Percentiles rank a stretch among this genome's conserved stretches.
phyloP scores from a whole-genome alignment of 2,113 vertebrate genomes.

The Otocyon megalotis region DNA sequence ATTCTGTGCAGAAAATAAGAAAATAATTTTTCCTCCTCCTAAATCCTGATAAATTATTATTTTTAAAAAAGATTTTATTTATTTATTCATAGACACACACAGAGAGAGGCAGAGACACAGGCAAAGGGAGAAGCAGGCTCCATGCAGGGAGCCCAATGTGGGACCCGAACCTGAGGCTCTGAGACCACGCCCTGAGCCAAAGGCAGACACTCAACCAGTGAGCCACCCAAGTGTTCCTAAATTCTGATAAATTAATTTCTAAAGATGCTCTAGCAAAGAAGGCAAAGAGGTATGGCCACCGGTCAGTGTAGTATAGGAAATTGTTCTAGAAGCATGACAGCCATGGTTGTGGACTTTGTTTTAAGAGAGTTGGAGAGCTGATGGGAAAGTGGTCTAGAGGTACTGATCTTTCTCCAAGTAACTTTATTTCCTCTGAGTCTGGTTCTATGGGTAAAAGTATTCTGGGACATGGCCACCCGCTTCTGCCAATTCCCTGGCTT shows the following conservation, averaged over 20 bases:
- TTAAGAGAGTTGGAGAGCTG: not conserved
- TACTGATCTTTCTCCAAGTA: not conserved
- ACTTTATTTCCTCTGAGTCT: not conserved
- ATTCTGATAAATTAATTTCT: not conserved
- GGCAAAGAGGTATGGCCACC: not conserved
- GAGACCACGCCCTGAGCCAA: too few species aligned
- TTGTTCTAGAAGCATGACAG: not conserved
- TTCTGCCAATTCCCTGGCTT: not conserved
- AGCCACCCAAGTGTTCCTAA: not conserved
- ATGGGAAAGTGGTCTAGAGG: not conserved
- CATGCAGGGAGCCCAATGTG: too few species aligned
- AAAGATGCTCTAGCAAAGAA: conserved; percentile 27
- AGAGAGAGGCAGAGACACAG: too few species aligned
- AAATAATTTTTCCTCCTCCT: not conserved
- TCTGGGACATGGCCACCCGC: not conserved
- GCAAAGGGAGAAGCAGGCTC: too few species aligned
- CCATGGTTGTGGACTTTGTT: not conserved
- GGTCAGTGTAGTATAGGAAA: not conserved
- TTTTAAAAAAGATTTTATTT: too few species aligned
- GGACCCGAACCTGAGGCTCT: too few species aligned
- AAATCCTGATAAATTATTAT: not conserved
- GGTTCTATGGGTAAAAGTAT: not conserved
- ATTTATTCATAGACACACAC: too few species aligned
- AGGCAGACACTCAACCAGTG: too few species aligned
- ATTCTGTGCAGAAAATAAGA: not conserved